Conservation (phyloP, 2,888 invertebrate genomes). For the Drosophila glabriapex region DNA sequence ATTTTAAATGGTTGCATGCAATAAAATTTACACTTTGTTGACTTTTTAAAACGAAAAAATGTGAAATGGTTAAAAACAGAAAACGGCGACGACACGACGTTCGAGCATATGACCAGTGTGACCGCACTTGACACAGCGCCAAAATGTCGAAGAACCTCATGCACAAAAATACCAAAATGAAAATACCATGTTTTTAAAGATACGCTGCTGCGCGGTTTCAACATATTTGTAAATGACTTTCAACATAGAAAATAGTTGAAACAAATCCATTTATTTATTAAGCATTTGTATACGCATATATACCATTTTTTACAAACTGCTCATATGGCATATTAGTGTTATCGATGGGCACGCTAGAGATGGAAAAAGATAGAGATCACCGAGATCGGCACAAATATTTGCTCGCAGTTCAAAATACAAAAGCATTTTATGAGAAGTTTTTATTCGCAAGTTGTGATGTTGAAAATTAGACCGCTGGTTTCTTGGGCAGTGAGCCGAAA, state of each 20-base stretch:
- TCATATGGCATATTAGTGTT: neutral
- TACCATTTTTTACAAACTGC: neutral
- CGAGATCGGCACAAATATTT: slow-evolving; percentile 9
- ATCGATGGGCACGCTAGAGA: slow-evolving; percentile 32
- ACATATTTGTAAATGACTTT: neutral
- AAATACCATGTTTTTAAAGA: slow-evolving; percentile 19
- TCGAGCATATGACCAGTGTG: slow-evolving; percentile 57
- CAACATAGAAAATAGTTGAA: neutral
- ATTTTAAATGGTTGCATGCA: slow-evolving; percentile 55
- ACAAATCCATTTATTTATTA: neutral
- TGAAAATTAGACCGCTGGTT: slow-evolving; percentile 84
- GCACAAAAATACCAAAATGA: slow-evolving; percentile 22
- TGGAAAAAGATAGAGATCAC: neutral
- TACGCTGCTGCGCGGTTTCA: neutral
- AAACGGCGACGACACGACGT: slow-evolving; percentile 61
- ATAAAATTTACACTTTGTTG: slow-evolving; percentile 61
- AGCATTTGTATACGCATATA: neutral
- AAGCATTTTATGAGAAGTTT: neutral
- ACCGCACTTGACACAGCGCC: slow-evolving; percentile 16
- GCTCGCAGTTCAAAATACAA: neutral
- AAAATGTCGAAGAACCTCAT: slow-evolving; percentile 25
- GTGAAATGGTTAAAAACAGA: slow-evolving; percentile 61
- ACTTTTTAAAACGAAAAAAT: slow-evolving; percentile 66
- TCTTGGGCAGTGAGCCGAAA: slow-evolving; percentile 95
- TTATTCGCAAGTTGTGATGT: neutral